Percentiles rank a stretch among this genome's conserved stretches.
Conservation (phyloP, 2,888 invertebrate species). For the Sialis fuliginosa region DNA sequence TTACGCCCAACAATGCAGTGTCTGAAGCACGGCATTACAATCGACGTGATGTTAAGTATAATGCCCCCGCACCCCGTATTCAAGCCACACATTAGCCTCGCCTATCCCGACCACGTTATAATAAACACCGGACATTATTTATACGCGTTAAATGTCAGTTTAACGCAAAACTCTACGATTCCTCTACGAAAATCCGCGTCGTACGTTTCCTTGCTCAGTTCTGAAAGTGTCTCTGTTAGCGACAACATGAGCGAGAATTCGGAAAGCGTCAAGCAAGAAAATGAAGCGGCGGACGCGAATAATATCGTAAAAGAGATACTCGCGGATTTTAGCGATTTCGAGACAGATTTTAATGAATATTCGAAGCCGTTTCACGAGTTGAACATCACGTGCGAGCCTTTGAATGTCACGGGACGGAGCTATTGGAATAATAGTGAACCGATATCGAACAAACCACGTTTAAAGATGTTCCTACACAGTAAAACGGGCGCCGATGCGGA, state of each 20-base stretch:
- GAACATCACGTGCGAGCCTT: slow-evolving; percentile 27
- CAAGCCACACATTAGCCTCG: slow-evolving; percentile 22
- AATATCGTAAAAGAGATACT: slow-evolving; percentile 23
- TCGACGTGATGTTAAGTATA: slow-evolving; percentile 82
- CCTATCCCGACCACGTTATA: slow-evolving; percentile 24
- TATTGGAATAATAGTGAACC: slow-evolving; percentile 22
- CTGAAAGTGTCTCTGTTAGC: slow-evolving; percentile 1
- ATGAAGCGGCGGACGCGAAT: slow-evolving; percentile 17
- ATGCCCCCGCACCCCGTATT: slow-evolving; percentile 60
- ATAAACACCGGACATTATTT: slow-evolving; percentile 27
- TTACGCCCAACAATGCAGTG: slow-evolving; percentile 28
- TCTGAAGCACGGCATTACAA: slow-evolving; percentile 74
- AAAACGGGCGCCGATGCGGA: slow-evolving; percentile 11
- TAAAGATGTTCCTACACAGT: slow-evolving; percentile 22
- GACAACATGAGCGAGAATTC: slow-evolving; percentile 23
- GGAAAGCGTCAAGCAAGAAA: slow-evolving; percentile 19
- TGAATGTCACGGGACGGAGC: slow-evolving; percentile 26
- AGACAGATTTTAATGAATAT: slow-evolving; percentile 24
- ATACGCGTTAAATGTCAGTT: slow-evolving; percentile 23
- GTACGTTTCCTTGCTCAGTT: not conserved
- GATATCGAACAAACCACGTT: slow-evolving; percentile 13
- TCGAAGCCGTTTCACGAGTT: slow-evolving; percentile 27
- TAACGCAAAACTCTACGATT: slow-evolving; percentile 11
- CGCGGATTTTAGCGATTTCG: slow-evolving; percentile 27
- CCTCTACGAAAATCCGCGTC: not conserved